A percentile compares a stretch with the other conserved stretches of the same genome.
These are phyloP conservation scores for Dascyllus trimaculatus DNA, from an alignment of 2,113 vertebrate species.

Conservation along the genomic window DNA sequence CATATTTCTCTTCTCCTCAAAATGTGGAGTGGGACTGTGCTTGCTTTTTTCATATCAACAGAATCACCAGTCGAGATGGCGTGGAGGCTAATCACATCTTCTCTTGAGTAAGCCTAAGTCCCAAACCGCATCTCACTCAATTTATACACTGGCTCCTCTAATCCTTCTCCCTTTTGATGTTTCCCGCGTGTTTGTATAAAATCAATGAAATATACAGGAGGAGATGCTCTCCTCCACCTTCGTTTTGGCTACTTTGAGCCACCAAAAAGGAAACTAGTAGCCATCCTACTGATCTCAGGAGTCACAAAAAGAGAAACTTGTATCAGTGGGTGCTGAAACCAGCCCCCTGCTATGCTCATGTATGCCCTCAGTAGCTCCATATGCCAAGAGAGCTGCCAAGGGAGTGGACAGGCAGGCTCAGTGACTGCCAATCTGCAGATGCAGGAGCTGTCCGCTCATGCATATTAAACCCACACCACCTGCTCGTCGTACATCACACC, in stretches of 20 bases:
- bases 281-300: constrained; percentile 35
- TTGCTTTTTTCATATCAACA: constrained; percentile 58
- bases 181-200: constrained; percentile 68
- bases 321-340: constrained; percentile 64
- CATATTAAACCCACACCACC: constrained; percentile 83
- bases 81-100: constrained; percentile 61
- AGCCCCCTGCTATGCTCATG: constrained; percentile 59
- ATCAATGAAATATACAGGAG: constrained; percentile 69
- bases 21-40: constrained; percentile 17
- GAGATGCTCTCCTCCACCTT: constrained; percentile 46
- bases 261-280: constrained; percentile 23
- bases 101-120: constrained; percentile 47
- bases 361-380: constrained; percentile 75
- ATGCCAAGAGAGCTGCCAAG: constrained; percentile 78
- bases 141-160: constrained; percentile 57
- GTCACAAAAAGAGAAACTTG: constrained; percentile 58
- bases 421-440: constrained; percentile 81
- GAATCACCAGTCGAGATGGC: constrained; percentile 41
- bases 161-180: constrained; percentile 62
- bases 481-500: constrained; percentile 82
- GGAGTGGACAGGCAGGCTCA: constrained; percentile 71
- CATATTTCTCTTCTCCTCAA: constrained; percentile 6
- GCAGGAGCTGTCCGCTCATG: constrained; percentile 77
- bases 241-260: constrained; percentile 34
- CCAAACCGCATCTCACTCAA: constrained; percentile 56